Percentiles rank a stretch among this genome's conserved stretches.
These are phyloP conservation scores for Latrodectus geometricus DNA, from an alignment of 1,140 invertebrate genomes.

Conservation along the genomic window DNA sequence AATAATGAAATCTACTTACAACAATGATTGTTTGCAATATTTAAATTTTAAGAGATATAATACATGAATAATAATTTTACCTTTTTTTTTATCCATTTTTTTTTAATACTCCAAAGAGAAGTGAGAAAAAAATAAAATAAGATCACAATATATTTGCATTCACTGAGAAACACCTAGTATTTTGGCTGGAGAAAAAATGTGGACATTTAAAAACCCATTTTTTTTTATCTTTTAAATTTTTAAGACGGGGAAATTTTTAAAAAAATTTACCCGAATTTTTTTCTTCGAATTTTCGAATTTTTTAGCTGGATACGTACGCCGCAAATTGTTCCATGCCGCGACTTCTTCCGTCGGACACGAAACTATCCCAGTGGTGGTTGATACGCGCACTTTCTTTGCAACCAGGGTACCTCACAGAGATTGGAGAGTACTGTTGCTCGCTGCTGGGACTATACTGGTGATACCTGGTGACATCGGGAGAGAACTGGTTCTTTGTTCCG, in stretches of 20 bases:
- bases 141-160: slow-evolving; percentile 45
- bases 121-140: slow-evolving; percentile 45
- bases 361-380: slow-evolving; percentile 46
- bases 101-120: slow-evolving; percentile 58
- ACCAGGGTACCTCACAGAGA: slow-evolving; percentile 31
- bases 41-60: slow-evolving; percentile 57
- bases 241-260: background rate
- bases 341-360: slow-evolving; percentile 39
- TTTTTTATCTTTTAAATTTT: slow-evolving; percentile 15
- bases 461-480: slow-evolving; percentile 43
- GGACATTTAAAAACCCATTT: slow-evolving; percentile 43
- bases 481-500: slow-evolving; percentile 56
- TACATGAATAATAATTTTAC: slow-evolving; percentile 51
- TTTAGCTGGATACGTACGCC: slow-evolving; percentile 59
- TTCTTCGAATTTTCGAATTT: background rate
- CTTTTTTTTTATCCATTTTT: slow-evolving; percentile 51
- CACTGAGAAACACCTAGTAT: slow-evolving; percentile 36
- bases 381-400: slow-evolving; percentile 51
- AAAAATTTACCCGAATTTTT: background rate
- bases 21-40: slow-evolving; percentile 56
- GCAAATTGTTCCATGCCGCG: slow-evolving; percentile 58
- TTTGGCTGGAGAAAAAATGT: slow-evolving; percentile 54
- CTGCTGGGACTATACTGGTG: slow-evolving; percentile 16
- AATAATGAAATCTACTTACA: slow-evolving; percentile 60
- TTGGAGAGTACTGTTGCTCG: slow-evolving; percentile 6